A percentile compares a stretch with the other conserved stretches of the same genome.
phyloP scores from a whole-genome alignment of 2,113 vertebrate genomes.

The Tauraco erythrolophus region DNA sequence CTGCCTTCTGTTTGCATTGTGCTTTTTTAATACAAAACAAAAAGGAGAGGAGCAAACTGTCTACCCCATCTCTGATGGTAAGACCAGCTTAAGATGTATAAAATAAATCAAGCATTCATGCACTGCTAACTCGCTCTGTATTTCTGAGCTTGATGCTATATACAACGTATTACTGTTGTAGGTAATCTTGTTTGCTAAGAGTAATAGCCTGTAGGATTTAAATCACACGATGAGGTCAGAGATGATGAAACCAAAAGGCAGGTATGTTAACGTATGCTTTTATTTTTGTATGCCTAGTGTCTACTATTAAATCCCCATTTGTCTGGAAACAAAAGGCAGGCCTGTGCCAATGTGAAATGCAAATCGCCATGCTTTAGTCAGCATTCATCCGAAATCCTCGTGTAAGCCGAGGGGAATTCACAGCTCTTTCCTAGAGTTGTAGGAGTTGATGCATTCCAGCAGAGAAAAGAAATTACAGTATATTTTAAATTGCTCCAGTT shows the following conservation, averaged over 20 bases:
- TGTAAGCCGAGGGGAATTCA: neutral
- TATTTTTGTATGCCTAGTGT: neutral
- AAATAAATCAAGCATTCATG: neutral
- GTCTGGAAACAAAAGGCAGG: conserved; percentile 4
- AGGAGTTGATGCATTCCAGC: neutral
- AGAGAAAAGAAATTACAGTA: neutral
- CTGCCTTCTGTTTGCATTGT: conserved; percentile 66
- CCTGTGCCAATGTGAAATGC: neutral
- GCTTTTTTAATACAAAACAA: conserved; percentile 35
- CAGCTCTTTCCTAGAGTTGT: neutral
- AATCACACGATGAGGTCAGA: neutral
- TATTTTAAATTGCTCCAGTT: neutral
- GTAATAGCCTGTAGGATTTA: neutral
- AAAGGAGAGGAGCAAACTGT: neutral
- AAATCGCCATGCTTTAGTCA: neutral
- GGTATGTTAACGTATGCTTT: neutral
- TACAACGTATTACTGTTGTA: neutral
- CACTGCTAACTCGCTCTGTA: neutral
- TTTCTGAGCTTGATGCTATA: neutral
- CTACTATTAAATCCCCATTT: neutral
- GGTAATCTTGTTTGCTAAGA: neutral
- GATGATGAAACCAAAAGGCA: neutral
- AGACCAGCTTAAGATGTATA: neutral
- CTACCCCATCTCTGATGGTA: neutral
- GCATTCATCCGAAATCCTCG: neutral